phyloP scores from a whole-genome alignment of 1,140 invertebrate genomes.

The Mercenaria mercenaria region DNA sequence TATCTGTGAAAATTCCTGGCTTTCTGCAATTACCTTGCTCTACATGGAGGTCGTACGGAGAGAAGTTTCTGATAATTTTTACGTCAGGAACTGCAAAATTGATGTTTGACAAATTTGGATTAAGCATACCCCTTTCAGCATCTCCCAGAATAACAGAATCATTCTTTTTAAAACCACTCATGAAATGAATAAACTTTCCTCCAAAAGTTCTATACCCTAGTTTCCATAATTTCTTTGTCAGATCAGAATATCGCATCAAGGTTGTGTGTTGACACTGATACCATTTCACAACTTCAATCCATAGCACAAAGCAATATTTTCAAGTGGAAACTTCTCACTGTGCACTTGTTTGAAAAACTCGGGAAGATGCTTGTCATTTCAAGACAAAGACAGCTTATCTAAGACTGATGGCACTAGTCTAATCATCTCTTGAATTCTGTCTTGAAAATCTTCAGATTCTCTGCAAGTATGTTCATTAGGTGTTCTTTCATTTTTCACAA shows the following conservation, averaged over 20 bases:
- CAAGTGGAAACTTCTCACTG: not conserved
- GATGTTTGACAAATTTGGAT: not conserved
- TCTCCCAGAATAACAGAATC: not conserved
- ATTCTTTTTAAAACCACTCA: constrained; percentile 35
- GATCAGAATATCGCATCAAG: not conserved
- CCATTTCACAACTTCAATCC: constrained; percentile 16
- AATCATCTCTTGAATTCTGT: too few species aligned
- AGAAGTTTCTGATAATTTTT: not conserved
- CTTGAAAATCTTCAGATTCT: too few species aligned
- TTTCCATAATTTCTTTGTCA: constrained; percentile 33
- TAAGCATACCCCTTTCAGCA: not conserved
- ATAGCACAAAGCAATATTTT: constrained; percentile 19
- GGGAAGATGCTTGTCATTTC: not conserved
- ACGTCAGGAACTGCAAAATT: constrained; percentile 26
- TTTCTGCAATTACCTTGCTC: not conserved
- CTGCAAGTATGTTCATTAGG: too few species aligned
- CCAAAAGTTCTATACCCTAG: constrained; percentile 21
- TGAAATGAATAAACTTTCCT: constrained; percentile 23
- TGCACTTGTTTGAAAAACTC: not conserved
- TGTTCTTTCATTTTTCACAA: too few species aligned
- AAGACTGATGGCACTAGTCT: too few species aligned
- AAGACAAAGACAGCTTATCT: too few species aligned
- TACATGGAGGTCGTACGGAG: not conserved
- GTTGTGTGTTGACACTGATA: not conserved
- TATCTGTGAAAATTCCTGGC: not conserved